phyloP scores from a whole-genome alignment of 2,888 invertebrate species.

The Campoplex capitator region DNA sequence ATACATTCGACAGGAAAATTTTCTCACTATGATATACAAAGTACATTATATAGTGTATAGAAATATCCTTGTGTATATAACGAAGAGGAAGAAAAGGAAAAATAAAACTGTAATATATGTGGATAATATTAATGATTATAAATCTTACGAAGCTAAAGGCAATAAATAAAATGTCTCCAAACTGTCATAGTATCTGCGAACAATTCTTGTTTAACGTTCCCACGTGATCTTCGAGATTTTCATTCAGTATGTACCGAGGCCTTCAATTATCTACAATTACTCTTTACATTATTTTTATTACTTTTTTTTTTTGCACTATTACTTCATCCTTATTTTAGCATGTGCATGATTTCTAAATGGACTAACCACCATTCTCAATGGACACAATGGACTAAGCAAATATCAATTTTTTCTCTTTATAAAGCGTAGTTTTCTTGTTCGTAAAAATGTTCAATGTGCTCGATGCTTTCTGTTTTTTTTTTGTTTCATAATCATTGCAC shows the following conservation, averaged over 20 bases:
- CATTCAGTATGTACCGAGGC: slow-evolving; percentile 60
- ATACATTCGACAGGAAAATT: slow-evolving; percentile 72
- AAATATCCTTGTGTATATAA: slow-evolving; percentile 80
- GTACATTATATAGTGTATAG: slow-evolving; percentile 79
- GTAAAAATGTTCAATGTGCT: neutral
- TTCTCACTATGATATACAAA: slow-evolving; percentile 71
- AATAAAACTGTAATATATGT: slow-evolving; percentile 83
- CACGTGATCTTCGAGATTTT: slow-evolving; percentile 55
- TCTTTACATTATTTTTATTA: slow-evolving; percentile 24
- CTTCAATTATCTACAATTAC: slow-evolving; percentile 29
- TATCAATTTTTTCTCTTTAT: neutral
- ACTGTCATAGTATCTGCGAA: slow-evolving; percentile 72
- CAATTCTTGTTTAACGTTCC: slow-evolving; percentile 51
- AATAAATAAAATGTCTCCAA: slow-evolving; percentile 81
- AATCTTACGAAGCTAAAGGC: slow-evolving; percentile 80
- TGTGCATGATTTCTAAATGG: slow-evolving; percentile 64
- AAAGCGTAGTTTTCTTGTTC: neutral
- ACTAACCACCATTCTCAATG: slow-evolving; percentile 29
- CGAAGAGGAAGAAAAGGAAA: slow-evolving; percentile 41
- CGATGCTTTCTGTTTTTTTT: neutral
- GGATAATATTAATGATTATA: slow-evolving; percentile 82
- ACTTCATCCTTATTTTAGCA: slow-evolving; percentile 46
- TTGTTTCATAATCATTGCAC: neutral
- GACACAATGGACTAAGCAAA: neutral
- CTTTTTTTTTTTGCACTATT: slow-evolving; percentile 38